Base-by-base conservation (phyloP, 1,140 invertebrate species). In the Zaprionus capensis region DNA sequence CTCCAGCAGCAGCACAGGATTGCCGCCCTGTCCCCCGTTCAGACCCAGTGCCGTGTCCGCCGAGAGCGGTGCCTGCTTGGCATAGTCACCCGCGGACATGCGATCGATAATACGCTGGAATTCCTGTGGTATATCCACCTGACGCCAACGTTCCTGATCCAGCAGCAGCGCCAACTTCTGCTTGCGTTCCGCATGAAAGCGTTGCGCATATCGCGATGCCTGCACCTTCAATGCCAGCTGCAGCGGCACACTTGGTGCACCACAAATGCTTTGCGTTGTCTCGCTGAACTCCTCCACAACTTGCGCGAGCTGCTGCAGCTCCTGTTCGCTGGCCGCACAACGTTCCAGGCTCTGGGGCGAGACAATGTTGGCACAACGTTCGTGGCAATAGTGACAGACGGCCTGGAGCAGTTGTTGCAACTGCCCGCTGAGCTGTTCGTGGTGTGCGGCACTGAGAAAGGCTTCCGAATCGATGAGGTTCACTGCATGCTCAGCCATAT, bases 111-210 rank as follows among this genome's bases (percentile, higher is more conserved):
- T 94, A 68, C 94, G 94, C 93, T 99, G 98, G 92, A 98, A 96
- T 92, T 98, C 97, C 69, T 94, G 92, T 1, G 97, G 96, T 51
- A 99, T 97, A 80, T 98, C 97, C n/a, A 97, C 97, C 81, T 96
- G 95, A 91, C 97, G 98, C 98, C 99, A 99, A 59, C 96, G 94
- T 93, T 99, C 99, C 78, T 95, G 95, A 86, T 99, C 98, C 41
- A 99, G 93, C 41, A 98, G 94, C 69, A 96, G 85, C 72, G 95
- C 96, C 24, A 99, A 93, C 93, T 98, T 98, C 24, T 94, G 95
- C 92, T 97, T 97, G 51, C 97, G 94, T 86, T 98, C 97, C 56
- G 96, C 95, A 92, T 99, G 98, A 93, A 99, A 99, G 83, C 96
- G 95, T 81, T 97, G 96, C 49, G 99, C 96, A 94, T 98, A 99